phyloP scores from a whole-genome alignment of 2,113 vertebrate genomes.

The Montifringilla adamsi region DNA sequence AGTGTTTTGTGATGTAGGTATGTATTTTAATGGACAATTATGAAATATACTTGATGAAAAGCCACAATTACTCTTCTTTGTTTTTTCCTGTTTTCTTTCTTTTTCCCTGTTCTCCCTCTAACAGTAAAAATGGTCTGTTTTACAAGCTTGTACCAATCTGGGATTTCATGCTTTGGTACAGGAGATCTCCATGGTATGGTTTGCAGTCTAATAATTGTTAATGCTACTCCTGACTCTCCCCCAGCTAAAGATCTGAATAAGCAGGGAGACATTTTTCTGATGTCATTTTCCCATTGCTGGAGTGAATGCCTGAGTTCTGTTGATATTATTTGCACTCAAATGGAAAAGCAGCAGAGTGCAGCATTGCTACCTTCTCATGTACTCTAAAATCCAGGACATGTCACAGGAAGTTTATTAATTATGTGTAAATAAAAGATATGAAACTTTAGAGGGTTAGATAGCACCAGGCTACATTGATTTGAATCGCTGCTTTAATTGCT shows the following conservation, averaged over 20 bases:
- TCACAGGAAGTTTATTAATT: background rate
- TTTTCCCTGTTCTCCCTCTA: accelerated
- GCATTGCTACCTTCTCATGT: background rate
- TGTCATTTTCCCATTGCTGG: background rate
- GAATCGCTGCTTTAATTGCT: background rate
- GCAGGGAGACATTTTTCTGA: background rate
- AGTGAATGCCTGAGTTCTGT: background rate
- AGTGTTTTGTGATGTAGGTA: constrained; percentile 49
- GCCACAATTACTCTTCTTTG: background rate
- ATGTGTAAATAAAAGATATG: background rate
- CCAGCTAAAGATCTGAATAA: background rate
- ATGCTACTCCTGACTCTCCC: background rate
- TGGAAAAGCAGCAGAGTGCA: background rate
- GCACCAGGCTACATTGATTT: background rate
- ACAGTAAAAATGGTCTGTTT: background rate
- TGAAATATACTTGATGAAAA: constrained; percentile 50
- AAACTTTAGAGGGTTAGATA: background rate
- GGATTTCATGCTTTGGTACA: background rate
- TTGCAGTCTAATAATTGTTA: background rate
- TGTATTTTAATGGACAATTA: constrained; percentile 44
- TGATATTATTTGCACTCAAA: background rate
- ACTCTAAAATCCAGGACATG: background rate
- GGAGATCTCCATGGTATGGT: background rate
- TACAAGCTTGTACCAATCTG: background rate
- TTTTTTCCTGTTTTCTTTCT: background rate